Evolutionary conservation across 2,888 invertebrate species (phyloP), one percentile per base, ranked within the genome.

Genomic region (Thereva nobilitata): DNA sequence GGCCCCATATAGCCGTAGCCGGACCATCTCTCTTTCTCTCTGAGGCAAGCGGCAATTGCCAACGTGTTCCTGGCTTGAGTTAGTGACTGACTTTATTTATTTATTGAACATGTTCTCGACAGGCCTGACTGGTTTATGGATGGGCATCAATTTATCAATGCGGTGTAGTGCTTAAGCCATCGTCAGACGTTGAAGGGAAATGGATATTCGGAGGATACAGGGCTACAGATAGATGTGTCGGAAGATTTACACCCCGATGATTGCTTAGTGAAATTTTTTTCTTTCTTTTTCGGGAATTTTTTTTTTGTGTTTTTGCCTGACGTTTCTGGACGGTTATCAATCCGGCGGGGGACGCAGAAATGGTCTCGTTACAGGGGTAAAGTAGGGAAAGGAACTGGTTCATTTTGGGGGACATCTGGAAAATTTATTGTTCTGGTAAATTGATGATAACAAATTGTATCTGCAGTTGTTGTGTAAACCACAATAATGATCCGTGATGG

Each of bases 81-180:
- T 70, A 71, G 71, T 70, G 71, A 72, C 70, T 71, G 69, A 70
- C 70, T 71, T 72, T 72, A 72, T 73, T 72, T 73, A 73, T 73
- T 73, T 72, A 73, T 73, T 71, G 72, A 73, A 71, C 73, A 73
- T 73, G 73, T 68, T 71, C 70, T 72, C 72, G 73, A 73, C 73
- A 73, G 72, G 70, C 70, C 68, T 70, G 73, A 73, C 72, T 72
- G 70, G 69, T 73, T 73, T 73, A 72, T 72, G 70, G 73, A 73
- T 73, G 70, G 70, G 70, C 72, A 73, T 73, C 72, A 73, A 73
- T 73, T 72, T 72, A 73, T 73, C 73, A 72, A 68, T 70, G 67
- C 70, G 70, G 70, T 71, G 70, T 71, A 70, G 71, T 72, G 68
- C 72, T 72, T 70, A 71, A 71, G 70, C 70, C 71, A 71, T 70